Evolutionary conservation across 92 coral and sea anemone species (phyloP), one percentile per base, ranked within the genome.

Genomic region (Muricea muricata): DNA sequence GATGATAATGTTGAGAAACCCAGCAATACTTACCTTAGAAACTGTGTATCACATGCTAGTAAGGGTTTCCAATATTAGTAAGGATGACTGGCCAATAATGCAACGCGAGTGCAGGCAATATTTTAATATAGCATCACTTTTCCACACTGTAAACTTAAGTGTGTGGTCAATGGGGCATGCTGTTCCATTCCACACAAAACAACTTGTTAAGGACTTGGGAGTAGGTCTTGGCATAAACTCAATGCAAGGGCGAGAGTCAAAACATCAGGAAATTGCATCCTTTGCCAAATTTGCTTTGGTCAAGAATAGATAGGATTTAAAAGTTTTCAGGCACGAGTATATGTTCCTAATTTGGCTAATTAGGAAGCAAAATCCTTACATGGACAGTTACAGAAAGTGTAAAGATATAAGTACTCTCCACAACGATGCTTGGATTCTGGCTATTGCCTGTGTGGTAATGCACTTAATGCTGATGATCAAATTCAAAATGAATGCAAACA

Each of bases 101-200:
- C 69, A 83, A 75, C 87, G 87, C 41, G 39, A 74, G 66, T 90
- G 93, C 67, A 81, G 61, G 82, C 85, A 86, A 69, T 90, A 90
- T 83, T 83, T 83, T 78, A 78, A 81, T 74, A 66, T 86, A 72
- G 79, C 91, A 86, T 69, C 89, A 58, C 86, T 87, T 81, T 91
- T 82, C 70, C 72, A 76, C 85, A 71, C 83, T 63, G 82, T 90
- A 35, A 91, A 89, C 60, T 74, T 87, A 40, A 91, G 93, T 82
- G 87, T 91, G 93, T 91, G 89, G 93, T 85, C 93, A 90, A 90
- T 90, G 85, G 90, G 93, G 76, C 63, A 81, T 77, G 86, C 90
- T 90, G 93, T 82, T 74, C 91, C 93, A 79, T 87, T 82, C 63
- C 93, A 90, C 73, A 46, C 91, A 50, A 69, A 78, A 79, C 79